Percentiles rank a stretch among this genome's conserved stretches.
Evolutionary conservation across 1,140 invertebrate genomes (phyloP).

Genomic region (Portunus trituberculatus): DNA sequence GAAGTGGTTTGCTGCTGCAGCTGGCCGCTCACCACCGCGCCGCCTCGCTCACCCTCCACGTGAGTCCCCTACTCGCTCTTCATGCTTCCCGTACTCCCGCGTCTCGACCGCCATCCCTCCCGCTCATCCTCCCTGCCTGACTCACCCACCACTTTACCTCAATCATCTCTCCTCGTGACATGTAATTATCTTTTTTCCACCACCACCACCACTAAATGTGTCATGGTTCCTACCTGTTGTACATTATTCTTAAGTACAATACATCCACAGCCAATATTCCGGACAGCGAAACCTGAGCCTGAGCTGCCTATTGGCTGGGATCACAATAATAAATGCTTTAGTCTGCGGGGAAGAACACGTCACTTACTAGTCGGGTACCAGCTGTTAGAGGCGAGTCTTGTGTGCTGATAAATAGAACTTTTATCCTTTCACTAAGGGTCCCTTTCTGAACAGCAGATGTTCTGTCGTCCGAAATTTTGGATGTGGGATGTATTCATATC

Average conservation of each 20-base stretch:
- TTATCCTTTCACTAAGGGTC: no score
- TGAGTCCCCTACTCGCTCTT: background rate
- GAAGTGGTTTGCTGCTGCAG: conserved; percentile 39
- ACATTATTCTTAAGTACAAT: background rate
- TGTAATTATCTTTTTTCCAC: background rate
- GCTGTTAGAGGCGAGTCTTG: no score
- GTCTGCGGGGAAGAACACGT: no score
- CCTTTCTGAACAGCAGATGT: no score
- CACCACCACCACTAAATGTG: background rate
- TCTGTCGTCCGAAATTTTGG: background rate
- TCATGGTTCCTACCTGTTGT: background rate
- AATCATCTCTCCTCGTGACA: background rate
- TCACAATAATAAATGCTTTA: no score
- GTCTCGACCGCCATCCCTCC: background rate
- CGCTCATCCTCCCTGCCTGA: background rate
- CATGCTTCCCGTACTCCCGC: background rate
- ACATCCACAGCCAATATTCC: conserved; percentile 24
- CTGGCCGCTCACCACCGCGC: conserved; percentile 33
- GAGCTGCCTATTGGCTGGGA: no score
- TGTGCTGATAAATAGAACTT: no score
- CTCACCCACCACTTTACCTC: background rate
- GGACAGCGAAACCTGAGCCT: background rate
- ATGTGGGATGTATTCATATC: background rate
- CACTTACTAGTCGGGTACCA: no score
- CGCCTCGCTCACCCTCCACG: conserved; percentile 30